Conservation (phyloP, 37 sponge, comb jelly and placozoan genomes). For the Beroe forskalii region DNA sequence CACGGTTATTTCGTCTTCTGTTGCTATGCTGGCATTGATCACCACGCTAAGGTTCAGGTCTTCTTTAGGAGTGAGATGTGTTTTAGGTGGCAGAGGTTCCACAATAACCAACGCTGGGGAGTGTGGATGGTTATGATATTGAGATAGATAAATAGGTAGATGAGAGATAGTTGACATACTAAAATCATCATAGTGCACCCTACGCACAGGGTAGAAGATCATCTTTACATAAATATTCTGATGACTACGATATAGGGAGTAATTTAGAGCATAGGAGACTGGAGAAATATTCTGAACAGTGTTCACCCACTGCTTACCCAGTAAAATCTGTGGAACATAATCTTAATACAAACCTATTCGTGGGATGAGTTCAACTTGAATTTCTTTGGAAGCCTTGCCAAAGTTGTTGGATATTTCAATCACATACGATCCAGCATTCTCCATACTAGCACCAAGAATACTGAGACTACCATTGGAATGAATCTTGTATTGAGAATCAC, state of each 20-base stretch:
- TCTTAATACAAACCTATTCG: not conserved
- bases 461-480: not conserved
- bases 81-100: not conserved
- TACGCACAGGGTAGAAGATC: too few relatives aligned
- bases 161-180: too few relatives aligned
- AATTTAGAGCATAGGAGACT: too few relatives aligned
- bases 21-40: not conserved
- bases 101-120: not conserved
- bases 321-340: too few relatives aligned
- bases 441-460: not conserved
- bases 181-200: too few relatives aligned
- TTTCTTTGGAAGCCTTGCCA: not conserved
- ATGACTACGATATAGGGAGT: too few relatives aligned
- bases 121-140: too few relatives aligned
- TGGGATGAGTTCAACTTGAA: not conserved
- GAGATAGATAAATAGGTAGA: too few relatives aligned
- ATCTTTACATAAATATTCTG: too few relatives aligned
- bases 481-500: not conserved
- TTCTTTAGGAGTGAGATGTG: not conserved
- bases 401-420: not conserved
- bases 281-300: too few relatives aligned
- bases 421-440: not conserved
- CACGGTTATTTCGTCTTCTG: not conserved
- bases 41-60: not conserved
- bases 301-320: too few relatives aligned